Base-by-base conservation (phyloP, 2,797 vertebrate species). In the Taenioides sp. region DNA sequence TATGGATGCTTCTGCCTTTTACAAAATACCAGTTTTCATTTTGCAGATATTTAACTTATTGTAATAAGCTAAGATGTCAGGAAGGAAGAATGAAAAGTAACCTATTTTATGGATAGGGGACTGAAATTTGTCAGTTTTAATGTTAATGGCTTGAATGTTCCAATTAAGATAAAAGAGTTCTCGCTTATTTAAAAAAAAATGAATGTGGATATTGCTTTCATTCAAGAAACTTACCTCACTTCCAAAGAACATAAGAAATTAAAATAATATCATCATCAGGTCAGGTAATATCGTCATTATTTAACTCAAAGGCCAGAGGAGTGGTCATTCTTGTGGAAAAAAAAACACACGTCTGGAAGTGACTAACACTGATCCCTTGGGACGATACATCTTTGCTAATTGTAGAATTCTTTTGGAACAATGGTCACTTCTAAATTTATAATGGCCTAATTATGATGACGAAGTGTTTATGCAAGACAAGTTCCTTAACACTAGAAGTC, bases 191-290 rank as follows among this genome's bases (percentile, higher is more conserved):
- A n/a, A 11, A 40, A 40, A 10, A 40, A 40, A 40, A 40, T 40
- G 7, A 25, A 70, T 5, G 49, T 31, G 20, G 67, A 70, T 2
- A 65, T 74, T 10, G 61, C 67, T 7, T 69, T 69, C 22, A 18
- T 74, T 20, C 52, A 74, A 17, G 62, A 75, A 61, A 75, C 69
- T 16, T 49, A 71, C 27, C 10, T 71, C 12, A 67, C 47, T 23
- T 2, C 43, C 0, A n/a, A 52, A 57, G 50, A 65, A 11, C 54
- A 64, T 25, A 62, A 9, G 5, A 68, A 67, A 55, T 22, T 62
- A 25, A 64, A 47, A 25, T 63, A n/a, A n/a, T n/a, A n/a, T n/a
- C n/a, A n/a, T n/a, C n/a, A n/a, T n/a, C n/a, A 3, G 57, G 74
- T 1, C 58, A 76, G 28, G 59, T 71, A 49, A 49, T 76, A 23